phyloP scores from a whole-genome alignment of 2,888 invertebrate genomes.

The Adela reaumurella region DNA sequence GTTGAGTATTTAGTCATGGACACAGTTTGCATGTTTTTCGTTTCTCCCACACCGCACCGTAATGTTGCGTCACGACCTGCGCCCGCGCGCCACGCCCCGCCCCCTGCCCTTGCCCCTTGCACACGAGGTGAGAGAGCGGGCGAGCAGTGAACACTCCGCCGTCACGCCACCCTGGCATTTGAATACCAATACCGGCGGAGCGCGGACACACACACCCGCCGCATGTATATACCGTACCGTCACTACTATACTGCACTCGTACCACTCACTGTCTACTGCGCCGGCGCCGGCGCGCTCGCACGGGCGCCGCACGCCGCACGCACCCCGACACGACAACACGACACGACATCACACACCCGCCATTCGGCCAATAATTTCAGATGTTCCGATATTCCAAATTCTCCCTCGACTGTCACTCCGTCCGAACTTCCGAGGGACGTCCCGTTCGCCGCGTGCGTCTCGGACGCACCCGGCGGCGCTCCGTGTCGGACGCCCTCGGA shows the following conservation, averaged over 20 bases:
- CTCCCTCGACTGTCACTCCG: too few species aligned
- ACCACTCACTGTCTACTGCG: constrained; percentile 48
- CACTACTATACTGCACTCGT: constrained; percentile 21
- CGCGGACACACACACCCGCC: constrained; percentile 44
- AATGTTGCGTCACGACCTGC: constrained; percentile 10
- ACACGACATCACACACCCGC: too few species aligned
- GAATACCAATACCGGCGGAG: constrained; percentile 64
- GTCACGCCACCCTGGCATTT: constrained; percentile 42
- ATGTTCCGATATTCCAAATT: too few species aligned
- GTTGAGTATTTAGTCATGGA: constrained; percentile 56
- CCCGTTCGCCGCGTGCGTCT: too few species aligned
- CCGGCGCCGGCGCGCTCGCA: constrained; percentile 11
- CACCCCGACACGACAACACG: not conserved
- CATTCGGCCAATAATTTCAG: too few species aligned
- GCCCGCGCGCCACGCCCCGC: constrained; percentile 3
- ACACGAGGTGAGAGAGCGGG: not conserved
- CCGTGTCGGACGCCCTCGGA: too few species aligned
- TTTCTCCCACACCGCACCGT: constrained; percentile 50
- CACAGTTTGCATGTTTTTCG: constrained; percentile 54
- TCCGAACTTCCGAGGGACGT: too few species aligned
- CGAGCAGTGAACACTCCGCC: not conserved
- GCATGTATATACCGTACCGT: constrained; percentile 23
- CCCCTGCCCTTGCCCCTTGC: constrained; percentile 2
- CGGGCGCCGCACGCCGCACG: not conserved
- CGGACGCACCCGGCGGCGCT: too few species aligned